Evolutionary conservation across 2,797 vertebrate genomes (phyloP), one percentile per base, ranked within the genome.

Genomic region (Etheostoma nigrum): DNA sequence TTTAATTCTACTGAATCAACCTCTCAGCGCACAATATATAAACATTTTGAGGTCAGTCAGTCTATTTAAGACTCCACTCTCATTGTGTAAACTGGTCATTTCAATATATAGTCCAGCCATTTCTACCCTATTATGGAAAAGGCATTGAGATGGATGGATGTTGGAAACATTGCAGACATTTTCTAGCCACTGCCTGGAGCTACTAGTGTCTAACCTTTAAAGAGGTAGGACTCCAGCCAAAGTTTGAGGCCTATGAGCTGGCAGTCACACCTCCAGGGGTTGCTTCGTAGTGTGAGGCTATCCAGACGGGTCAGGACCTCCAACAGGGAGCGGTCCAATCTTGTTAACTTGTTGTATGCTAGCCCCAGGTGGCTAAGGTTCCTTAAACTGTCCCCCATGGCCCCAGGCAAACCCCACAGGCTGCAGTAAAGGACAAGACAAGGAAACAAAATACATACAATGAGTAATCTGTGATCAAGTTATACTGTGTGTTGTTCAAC

Each of bases 231-330:
- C 92, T 99, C 98, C 93, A 99, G 89, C 98, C 98, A 99, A 74
- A 99, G 95, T 93, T 99, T 99, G 78, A 99, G 92, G 72, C 96
- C 95, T 79, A 98, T 95, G 78, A 98, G 89, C 61, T 97, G 96
- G 79, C 98, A 99, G 73, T 96, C 97, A 82, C 98, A 99, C 88
- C 95, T 96, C 98, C 97, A 99, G 63, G 95, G 95, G 91, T 99
- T 99, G 72, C 95, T 95, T 85, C 92, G 94, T 76, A 98, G 95
- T 64, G 96, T 92, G 76, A 99, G 84, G 76, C 95, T 93, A 91
- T 96, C 96, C 86, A 99, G 87, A 19, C 88, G 96, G 69, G 93
- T 94, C 85, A 99, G 94, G 27, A 95, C 94, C 79, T 99, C 97
- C 80, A 99, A 84, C 54, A 98, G 86, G 33, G 91, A 89, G 42